A percentile compares a stretch with the other conserved stretches of the same genome.
phyloP scores from a whole-genome alignment of 2,797 vertebrate genomes.

The Moxostoma hubbsi region DNA sequence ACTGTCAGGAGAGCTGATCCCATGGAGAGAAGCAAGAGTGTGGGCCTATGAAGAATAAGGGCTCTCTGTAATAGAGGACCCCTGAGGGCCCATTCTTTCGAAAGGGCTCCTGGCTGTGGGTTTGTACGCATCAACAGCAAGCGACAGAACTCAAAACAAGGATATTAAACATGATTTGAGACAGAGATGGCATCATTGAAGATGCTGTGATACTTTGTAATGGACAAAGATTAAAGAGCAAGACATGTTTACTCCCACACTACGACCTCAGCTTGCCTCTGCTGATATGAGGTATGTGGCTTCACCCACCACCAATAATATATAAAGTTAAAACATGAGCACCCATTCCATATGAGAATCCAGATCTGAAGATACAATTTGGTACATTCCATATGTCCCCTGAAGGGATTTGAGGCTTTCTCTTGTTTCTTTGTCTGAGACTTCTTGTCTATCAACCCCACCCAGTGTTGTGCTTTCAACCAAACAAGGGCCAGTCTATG shows the following conservation, averaged over 20 bases:
- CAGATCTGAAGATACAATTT: conserved; percentile 56
- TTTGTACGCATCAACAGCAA: conserved; percentile 10
- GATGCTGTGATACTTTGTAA: background rate
- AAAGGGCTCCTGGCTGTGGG: conserved; percentile 35
- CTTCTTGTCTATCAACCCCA: conserved; percentile 43
- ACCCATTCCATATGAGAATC: conserved; percentile 50
- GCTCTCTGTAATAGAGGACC: conserved; percentile 6
- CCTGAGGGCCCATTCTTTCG: conserved; percentile 56
- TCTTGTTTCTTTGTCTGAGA: conserved; percentile 44
- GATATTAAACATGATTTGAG: conserved; percentile 27
- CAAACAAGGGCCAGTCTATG: conserved; percentile 37
- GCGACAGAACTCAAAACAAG: background rate
- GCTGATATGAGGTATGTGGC: conserved; percentile 56
- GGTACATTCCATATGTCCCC: conserved; percentile 50
- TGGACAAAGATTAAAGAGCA: conserved; percentile 5
- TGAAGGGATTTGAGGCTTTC: conserved; percentile 46
- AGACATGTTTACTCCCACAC: conserved; percentile 48
- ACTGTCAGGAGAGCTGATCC: conserved; percentile 49
- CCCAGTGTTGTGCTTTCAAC: conserved; percentile 62
- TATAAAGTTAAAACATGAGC: conserved; percentile 53
- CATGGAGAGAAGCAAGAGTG: conserved; percentile 43
- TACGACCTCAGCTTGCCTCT: conserved; percentile 52
- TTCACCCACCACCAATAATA: conserved; percentile 44
- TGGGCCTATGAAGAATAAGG: conserved; percentile 48
- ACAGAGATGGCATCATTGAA: conserved; percentile 38